phyloP scores from a whole-genome alignment of 2,113 vertebrate genomes.

The Psephotus haematonotus region DNA sequence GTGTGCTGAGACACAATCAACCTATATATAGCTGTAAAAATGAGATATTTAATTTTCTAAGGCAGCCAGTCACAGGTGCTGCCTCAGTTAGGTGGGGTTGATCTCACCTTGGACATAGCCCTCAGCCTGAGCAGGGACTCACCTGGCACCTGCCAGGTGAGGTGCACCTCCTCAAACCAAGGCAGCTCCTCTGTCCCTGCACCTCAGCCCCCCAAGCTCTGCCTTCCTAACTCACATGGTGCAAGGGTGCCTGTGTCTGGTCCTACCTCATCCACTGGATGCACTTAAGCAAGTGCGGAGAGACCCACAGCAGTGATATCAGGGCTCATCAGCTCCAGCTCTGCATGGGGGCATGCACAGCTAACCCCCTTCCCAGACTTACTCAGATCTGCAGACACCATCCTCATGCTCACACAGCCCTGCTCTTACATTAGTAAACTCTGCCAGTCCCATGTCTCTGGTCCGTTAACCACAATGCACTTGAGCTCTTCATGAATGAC shows the following conservation, averaged over 20 bases:
- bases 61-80: neutral
- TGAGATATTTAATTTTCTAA: neutral
- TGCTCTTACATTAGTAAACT: neutral
- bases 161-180: neutral
- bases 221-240: rapidly evolving
- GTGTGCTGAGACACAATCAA: neutral
- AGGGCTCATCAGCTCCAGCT: neutral
- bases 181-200: neutral
- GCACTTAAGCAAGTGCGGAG: rapidly evolving
- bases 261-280: neutral
- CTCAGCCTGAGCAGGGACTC: neutral
- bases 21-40: neutral
- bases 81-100: neutral
- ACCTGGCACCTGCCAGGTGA: rapidly evolving
- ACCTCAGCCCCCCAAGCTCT: neutral
- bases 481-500: neutral
- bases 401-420: neutral
- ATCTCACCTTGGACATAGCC: neutral
- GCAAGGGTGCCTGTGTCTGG: neutral
- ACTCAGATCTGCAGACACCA: neutral
- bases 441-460: neutral
- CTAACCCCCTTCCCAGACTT: neutral
- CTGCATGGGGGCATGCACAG: rapidly evolving
- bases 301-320: rapidly evolving
- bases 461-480: neutral